These are phyloP conservation scores for Brassicogethes aeneus DNA, from an alignment of 2,888 invertebrate genomes.

Conservation along the genomic window DNA sequence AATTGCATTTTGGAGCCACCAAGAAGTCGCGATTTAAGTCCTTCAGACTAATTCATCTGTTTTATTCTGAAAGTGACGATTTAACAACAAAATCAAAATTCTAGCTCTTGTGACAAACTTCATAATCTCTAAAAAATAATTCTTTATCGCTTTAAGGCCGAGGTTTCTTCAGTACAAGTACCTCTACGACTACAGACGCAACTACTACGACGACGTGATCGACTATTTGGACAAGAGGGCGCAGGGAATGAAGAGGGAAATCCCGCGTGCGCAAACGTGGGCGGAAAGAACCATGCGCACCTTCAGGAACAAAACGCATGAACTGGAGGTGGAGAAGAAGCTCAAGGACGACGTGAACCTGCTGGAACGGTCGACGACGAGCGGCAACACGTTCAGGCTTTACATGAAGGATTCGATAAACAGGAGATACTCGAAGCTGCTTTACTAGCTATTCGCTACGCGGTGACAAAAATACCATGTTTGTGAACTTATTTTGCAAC, in stretches of 20 bases:
- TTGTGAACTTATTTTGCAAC: too few species aligned
- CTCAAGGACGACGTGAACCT: conserved; percentile 37
- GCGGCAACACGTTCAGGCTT: conserved; percentile 62
- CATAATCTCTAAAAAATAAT: too few species aligned
- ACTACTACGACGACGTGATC: conserved; percentile 81
- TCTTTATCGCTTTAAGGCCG: too few species aligned
- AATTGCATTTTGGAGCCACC: too few species aligned
- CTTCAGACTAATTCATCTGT: too few species aligned
- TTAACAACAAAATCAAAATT: too few species aligned
- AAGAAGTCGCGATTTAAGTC: too few species aligned
- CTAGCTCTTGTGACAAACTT: too few species aligned
- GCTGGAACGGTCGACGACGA: conserved; percentile 54
- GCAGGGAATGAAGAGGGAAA: conserved; percentile 55
- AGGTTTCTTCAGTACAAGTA: conserved; percentile 74
- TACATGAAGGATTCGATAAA: conserved; percentile 68
- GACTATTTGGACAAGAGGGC: conserved; percentile 71
- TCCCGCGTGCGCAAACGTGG: conserved; percentile 77
- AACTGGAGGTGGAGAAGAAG: conserved; percentile 23
- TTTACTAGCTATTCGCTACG: conserved; percentile 23
- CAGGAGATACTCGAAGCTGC: conserved; percentile 54
- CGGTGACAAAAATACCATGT: too few species aligned
- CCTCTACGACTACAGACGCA: conserved; percentile 74
- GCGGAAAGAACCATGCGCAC: conserved; percentile 71
- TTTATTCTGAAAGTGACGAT: too few species aligned
- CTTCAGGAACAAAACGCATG: conserved; percentile 43